Conservation (phyloP, 2,113 vertebrate genomes). For the Phyllostomus hastatus region DNA sequence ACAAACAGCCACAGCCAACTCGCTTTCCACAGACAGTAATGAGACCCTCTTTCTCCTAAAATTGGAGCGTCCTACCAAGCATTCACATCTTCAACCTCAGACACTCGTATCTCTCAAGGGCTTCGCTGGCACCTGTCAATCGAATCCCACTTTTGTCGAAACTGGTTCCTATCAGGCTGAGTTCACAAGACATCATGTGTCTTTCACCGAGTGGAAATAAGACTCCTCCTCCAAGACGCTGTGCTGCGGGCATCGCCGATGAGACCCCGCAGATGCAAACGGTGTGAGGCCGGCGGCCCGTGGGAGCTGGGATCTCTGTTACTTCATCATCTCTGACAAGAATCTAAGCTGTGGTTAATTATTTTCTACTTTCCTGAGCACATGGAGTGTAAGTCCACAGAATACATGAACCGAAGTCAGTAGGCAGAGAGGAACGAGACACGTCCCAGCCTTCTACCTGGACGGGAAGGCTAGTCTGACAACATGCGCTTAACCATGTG, state of each 20-base stretch:
- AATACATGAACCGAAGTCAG: slow-evolving; percentile 66
- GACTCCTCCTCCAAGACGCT: neutral
- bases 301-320: neutral
- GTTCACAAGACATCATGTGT: neutral
- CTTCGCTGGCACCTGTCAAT: neutral
- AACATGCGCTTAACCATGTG: slow-evolving; percentile 1
- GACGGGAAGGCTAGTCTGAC: slow-evolving; percentile 44
- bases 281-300: slow-evolving; percentile 27
- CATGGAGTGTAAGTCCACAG: slow-evolving; percentile 68
- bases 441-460: slow-evolving; percentile 63
- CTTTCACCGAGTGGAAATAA: neutral
- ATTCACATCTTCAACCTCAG: neutral
- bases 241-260: neutral
- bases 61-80: neutral
- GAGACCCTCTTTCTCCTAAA: neutral
- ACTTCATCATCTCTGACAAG: slow-evolving; percentile 55
- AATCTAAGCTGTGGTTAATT: slow-evolving; percentile 68
- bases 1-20: neutral
- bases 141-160: neutral
- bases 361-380: slow-evolving; percentile 59
- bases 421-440: slow-evolving; percentile 43
- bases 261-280: slow-evolving; percentile 26
- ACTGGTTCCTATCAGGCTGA: neutral
- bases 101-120: neutral
- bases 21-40: neutral